phyloP scores from a whole-genome alignment of 2,113 vertebrate species.

The Xiphophorus hellerii region DNA sequence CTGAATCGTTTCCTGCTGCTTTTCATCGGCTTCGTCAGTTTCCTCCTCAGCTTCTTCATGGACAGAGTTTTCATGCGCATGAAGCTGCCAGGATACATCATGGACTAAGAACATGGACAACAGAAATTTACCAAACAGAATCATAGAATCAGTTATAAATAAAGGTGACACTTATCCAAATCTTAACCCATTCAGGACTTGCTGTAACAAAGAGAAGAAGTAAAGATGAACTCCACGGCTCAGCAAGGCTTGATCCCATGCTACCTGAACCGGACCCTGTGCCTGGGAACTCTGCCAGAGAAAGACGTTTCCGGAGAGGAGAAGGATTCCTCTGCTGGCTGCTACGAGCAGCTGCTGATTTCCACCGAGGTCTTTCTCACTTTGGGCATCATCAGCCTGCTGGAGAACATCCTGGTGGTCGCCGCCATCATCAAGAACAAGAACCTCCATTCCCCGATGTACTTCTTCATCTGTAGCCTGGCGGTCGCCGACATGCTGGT shows the following conservation, averaged over 20 bases:
- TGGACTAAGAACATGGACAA: too few species aligned
- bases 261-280: constrained; percentile 82
- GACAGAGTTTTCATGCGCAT: too few species aligned
- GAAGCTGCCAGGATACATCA: too few species aligned
- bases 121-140: too few species aligned
- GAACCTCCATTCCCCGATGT: constrained; percentile 96
- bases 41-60: too few species aligned
- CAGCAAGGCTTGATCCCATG: constrained; percentile 69
- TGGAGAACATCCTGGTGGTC: constrained; percentile 93
- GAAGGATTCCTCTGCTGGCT: constrained; percentile 82
- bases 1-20: too few species aligned
- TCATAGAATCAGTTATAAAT: too few species aligned
- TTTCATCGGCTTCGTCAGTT: too few species aligned
- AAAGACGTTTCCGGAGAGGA: constrained; percentile 54
- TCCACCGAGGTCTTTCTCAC: constrained; percentile 92
- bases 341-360: constrained; percentile 92
- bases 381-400: constrained; percentile 89
- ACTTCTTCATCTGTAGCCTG: constrained; percentile 96
- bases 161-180: too few species aligned
- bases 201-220: background rate
- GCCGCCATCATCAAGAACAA: constrained; percentile 92
- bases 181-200: background rate
- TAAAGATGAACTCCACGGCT: constrained; percentile 83
- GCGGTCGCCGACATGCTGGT: constrained; percentile 95
- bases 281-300: constrained; percentile 27